Percentiles rank a stretch among this genome's conserved stretches.
These are phyloP conservation scores for Araneus ventricosus DNA, from an alignment of 1,140 invertebrate genomes.

Conservation along the genomic window DNA sequence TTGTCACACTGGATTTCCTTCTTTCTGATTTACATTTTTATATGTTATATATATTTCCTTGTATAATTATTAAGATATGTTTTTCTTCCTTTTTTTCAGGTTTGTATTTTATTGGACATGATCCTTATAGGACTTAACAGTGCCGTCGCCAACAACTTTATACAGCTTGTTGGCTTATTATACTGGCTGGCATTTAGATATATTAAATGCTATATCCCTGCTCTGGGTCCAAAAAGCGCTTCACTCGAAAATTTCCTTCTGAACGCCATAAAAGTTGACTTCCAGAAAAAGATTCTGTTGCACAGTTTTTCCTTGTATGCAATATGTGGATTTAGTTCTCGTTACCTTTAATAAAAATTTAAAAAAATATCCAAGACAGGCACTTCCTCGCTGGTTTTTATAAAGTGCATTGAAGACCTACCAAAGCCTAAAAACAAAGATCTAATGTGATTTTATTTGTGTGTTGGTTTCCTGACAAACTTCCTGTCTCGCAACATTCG, in stretches of 20 bases:
- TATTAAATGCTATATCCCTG: conserved; percentile 59
- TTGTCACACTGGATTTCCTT: too few relatives aligned
- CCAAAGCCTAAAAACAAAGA: conserved; percentile 32
- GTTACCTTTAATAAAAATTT: neutral
- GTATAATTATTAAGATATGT: neutral
- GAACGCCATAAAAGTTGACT: conserved; percentile 54
- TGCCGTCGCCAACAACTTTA: conserved; percentile 57
- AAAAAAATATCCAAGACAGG: neutral
- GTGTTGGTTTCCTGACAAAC: neutral
- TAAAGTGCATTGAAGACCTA: conserved; percentile 35
- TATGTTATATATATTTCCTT: too few relatives aligned
- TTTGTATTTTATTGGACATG: conserved; percentile 58
- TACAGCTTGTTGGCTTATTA: conserved; percentile 55
- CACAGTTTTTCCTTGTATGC: conserved; percentile 37
- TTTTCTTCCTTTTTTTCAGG: conserved; percentile 5
- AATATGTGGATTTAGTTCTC: neutral
- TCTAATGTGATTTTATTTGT: neutral
- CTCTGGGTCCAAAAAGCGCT: conserved; percentile 66
- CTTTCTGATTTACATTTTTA: too few relatives aligned
- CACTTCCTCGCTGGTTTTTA: conserved; percentile 1
- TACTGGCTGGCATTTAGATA: conserved; percentile 66
- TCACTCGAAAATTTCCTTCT: conserved; percentile 28
- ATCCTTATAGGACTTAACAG: conserved; percentile 65
- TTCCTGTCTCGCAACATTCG: neutral
- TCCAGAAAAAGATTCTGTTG: conserved; percentile 25